Percentiles rank a stretch among this genome's conserved stretches.
Conservation (phyloP, 2,797 vertebrate genomes). For the Sorex maritimensis region DNA sequence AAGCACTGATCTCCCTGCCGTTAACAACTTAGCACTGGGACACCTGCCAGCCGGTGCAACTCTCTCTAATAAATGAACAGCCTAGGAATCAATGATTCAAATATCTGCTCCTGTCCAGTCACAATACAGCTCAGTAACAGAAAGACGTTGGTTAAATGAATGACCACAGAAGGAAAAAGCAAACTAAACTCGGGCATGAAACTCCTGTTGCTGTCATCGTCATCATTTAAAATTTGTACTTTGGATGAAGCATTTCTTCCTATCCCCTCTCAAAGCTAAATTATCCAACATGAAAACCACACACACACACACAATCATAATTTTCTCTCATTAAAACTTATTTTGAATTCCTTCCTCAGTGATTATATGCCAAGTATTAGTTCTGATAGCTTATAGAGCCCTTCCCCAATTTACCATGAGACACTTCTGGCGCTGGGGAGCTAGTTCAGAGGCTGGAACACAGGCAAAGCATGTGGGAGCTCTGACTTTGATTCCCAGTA, state of each 20-base stretch:
- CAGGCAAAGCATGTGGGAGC: too few species aligned
- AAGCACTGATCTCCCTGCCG: conserved; percentile 57
- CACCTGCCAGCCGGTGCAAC: conserved; percentile 72
- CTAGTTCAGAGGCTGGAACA: too few species aligned
- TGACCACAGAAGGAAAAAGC: conserved; percentile 33
- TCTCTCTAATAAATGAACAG: conserved; percentile 75
- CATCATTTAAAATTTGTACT: conserved; percentile 41
- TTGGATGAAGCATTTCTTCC: not conserved
- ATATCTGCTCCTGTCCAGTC: conserved; percentile 80
- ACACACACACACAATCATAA: too few species aligned
- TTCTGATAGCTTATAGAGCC: not conserved
- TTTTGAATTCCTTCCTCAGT: conserved; percentile 32
- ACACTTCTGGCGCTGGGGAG: conserved; percentile 7
- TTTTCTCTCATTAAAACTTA: conserved; percentile 43
- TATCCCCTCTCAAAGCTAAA: too few species aligned
- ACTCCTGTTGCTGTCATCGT: conserved; percentile 61
- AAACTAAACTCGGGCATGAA: conserved; percentile 57
- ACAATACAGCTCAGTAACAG: conserved; percentile 80
- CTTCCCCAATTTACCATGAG: conserved; percentile 27
- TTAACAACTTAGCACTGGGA: conserved; percentile 24
- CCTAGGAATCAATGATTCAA: conserved; percentile 87
- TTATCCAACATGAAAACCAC: too few species aligned
- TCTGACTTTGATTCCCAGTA: too few species aligned
- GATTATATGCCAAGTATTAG: not conserved
- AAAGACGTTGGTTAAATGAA: conserved; percentile 75